Evolutionary conservation across 2,113 vertebrate genomes (phyloP), one percentile per base, ranked within the genome.

Genomic region (Antigone vipio): DNA sequence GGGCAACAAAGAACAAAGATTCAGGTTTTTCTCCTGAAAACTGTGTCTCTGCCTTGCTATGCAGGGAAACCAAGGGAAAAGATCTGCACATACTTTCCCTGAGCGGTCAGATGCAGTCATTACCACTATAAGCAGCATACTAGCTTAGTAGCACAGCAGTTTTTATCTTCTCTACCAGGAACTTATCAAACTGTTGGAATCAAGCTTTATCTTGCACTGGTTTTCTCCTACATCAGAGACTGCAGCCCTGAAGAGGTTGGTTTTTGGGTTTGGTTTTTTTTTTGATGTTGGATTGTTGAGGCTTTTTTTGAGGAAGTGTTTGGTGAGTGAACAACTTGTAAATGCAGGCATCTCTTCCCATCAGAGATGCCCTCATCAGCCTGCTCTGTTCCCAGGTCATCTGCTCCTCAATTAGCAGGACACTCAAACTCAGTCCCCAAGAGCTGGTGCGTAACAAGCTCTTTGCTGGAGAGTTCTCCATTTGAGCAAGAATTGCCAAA

Each of bases 71-170:
- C 5, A 83, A 50, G 16, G 50, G 8, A n/a, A 77, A 67, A 58
- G 13, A 10, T 67, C 10, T 24, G 53, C 6, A 16, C 6, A 6
- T 44, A 7, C 5, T n/a, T 82, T 47, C 15, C 40, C 10, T 1
- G 2, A 79, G 47, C 0, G 0, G 18, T 53, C 27, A 53, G 23
- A 9, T 72, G 27, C 12, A 63, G 32, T 71, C 12, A 1, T 38
- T 78, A 24, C 44, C 17, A 2, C 27, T 66, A 6, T 13, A 71
- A 88, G 12, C 22, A 58, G 42, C 15, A 32, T 38, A 42, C 3
- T 30, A 45, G 3, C 19, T 82, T 55, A 60, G 45, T 17, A 74
- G 59, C 40, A 17, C 35, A 85, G 9, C 3, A 53, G 30, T 47
- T 87, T 75, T 67, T 79, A 9, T 32, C 27, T 79, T 53, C 17